Conservation (phyloP, 2,888 invertebrate genomes). For the Eucera pruinosa region DNA sequence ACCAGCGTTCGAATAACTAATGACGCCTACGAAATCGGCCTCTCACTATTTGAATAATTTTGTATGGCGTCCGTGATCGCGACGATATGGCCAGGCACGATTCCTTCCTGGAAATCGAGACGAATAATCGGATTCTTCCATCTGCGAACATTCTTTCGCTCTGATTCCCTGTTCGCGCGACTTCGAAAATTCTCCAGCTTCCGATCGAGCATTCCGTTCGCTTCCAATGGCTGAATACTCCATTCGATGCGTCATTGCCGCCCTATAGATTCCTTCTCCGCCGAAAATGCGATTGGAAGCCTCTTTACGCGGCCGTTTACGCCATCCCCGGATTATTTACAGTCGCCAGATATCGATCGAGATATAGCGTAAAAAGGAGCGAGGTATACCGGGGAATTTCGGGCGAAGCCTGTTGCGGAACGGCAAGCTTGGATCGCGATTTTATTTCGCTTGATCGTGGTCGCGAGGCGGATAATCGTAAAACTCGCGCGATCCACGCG, state of each 20-base stretch:
- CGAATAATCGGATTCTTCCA: constrained; percentile 11
- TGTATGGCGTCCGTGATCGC: constrained; percentile 59
- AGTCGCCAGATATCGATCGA: constrained; percentile 73
- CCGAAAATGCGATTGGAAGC: not conserved
- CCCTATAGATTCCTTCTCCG: not conserved
- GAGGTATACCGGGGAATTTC: constrained; percentile 49
- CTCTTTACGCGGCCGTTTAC: constrained; percentile 61
- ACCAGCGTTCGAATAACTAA: constrained; percentile 66
- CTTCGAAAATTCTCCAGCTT: constrained; percentile 23
- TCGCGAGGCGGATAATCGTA: constrained; percentile 47
- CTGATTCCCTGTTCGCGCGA: constrained; percentile 25
- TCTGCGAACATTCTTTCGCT: constrained; percentile 29
- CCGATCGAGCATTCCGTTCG: constrained; percentile 28
- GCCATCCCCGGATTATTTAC: constrained; percentile 75
- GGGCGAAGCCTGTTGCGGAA: constrained; percentile 17
- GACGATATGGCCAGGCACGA: constrained; percentile 42
- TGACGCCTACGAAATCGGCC: constrained; percentile 66
- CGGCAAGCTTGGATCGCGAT: constrained; percentile 34
- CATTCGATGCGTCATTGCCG: constrained; percentile 15
- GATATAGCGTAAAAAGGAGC: constrained; percentile 51
- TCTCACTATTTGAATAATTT: constrained; percentile 73
- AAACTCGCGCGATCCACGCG: constrained; percentile 57
- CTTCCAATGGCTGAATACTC: not conserved
- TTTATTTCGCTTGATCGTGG: constrained; percentile 38
- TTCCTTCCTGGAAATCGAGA: constrained; percentile 34